Base-by-base conservation (phyloP, 2,888 invertebrate species). In the Acronicta alni region DNA sequence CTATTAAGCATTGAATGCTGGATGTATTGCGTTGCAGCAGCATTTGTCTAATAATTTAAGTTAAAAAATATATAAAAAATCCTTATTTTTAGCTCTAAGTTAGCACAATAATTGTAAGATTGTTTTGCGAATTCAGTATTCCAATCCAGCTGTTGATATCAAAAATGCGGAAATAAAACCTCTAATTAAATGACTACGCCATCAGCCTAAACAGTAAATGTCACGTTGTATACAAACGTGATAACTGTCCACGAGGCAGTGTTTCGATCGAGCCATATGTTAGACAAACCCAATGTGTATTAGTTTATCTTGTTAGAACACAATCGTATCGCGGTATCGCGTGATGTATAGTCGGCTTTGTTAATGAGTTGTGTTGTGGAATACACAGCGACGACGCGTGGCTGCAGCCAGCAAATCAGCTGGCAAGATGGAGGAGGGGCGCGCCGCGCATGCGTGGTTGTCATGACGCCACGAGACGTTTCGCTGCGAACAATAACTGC, bases 361-460 rank as follows among this genome's bases (percentile, higher is more conserved):
- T 39, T 60, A 54, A 44, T 55, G 53, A 47, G 32, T 32, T 43
- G 18, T 23, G 35, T 15, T 23, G 52, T 44, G 42, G 35, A 37
- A 37, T 39, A 46, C 67, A 52, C 38, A 69, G 37, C 30, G 44
- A 38, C 57, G 73, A 77, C 82, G 79, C 80, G 80, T 81, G 75
- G 54, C 51, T 43, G 26, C 18, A 41, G 64, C 16, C 65, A 43
- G 14, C 58, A 42, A 51, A 78, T 82, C 72, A 77, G 71, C 80
- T 77, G 77, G 65, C 72, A 62, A 59, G 56, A 62, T 72, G 64
- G 69, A 72, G 63, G 57, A 48, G 60, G 49, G 60, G 64, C 54
- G 62, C 61, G 68, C 32, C 68, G 60, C 63, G 68, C 91, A 89
- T 91, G 92, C 92, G 92, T 86, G 84, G 57, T 82, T 64, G 76